These are phyloP conservation scores for Hylomyscus alleni DNA, from an alignment of 2,797 vertebrate species.

Conservation along the genomic window DNA sequence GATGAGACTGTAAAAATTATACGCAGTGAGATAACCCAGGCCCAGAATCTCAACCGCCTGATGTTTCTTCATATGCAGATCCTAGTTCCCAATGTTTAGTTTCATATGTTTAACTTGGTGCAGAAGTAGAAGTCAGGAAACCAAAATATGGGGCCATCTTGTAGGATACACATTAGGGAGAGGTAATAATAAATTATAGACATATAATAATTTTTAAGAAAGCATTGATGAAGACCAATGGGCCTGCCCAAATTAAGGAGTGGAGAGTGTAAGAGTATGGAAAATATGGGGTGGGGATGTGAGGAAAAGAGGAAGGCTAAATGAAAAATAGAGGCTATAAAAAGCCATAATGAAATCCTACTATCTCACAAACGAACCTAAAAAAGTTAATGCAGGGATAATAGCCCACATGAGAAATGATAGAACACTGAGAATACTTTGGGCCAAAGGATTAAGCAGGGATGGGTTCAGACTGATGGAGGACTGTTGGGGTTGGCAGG, in stretches of 20 bases:
- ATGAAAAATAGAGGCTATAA: neutral
- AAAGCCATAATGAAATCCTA: neutral
- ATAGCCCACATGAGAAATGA: neutral
- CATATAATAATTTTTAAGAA: neutral
- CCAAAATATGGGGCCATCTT: neutral
- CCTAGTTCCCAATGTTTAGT: neutral
- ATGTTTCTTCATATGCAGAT: neutral
- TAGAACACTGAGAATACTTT: neutral
- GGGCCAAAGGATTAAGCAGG: neutral
- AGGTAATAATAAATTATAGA: neutral
- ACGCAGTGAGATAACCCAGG: neutral
- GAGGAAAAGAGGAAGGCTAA: neutral
- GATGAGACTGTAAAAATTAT: too few species aligned
- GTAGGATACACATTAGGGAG: neutral
- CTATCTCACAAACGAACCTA: neutral
- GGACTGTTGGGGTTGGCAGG: neutral
- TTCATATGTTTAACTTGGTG: neutral
- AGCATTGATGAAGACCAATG: neutral
- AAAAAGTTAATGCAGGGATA: neutral
- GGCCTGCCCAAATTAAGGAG: neutral
- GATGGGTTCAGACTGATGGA: neutral
- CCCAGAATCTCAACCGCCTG: neutral
- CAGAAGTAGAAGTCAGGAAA: neutral
- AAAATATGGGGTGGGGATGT: accelerated
- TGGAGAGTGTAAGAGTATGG: too few species aligned